Percentiles rank a stretch among this genome's conserved stretches.
phyloP scores from a whole-genome alignment of 1,140 invertebrate species.

The Pogonomyrmex californicus region DNA sequence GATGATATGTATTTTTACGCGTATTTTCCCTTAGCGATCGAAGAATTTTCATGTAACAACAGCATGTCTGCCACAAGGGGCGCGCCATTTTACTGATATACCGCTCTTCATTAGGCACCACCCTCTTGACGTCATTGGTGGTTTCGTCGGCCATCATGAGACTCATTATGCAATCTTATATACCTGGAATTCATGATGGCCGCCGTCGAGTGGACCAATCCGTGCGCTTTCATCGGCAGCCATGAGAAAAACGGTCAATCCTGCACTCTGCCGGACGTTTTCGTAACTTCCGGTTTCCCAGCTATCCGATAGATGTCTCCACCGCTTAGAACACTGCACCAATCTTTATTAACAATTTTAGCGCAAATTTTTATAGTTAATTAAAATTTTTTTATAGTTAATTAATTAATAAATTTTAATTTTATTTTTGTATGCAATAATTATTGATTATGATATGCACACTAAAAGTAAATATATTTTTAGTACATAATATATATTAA shows the following conservation, averaged over 20 bases:
- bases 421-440: not conserved
- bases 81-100: constrained; percentile 78
- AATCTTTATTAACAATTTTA: constrained; percentile 4
- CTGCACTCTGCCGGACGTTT: constrained; percentile 80
- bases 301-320: constrained; percentile 81
- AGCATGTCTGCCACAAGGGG: constrained; percentile 43
- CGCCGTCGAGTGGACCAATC: constrained; percentile 81
- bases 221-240: constrained; percentile 72
- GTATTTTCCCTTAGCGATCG: constrained; percentile 20
- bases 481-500: not conserved
- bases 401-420: not conserved
- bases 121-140: constrained; percentile 82
- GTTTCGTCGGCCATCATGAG: constrained; percentile 82
- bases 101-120: constrained; percentile 68
- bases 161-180: constrained; percentile 82
- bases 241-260: constrained; percentile 78
- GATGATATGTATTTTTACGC: not conserved
- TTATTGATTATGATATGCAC: not conserved
- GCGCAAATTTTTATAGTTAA: not conserved
- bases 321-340: constrained; percentile 67
- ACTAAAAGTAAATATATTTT: not conserved
- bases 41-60: constrained; percentile 34
- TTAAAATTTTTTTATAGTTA: not conserved
- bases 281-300: constrained; percentile 72
- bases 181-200: constrained; percentile 85